Conservation (phyloP, 2,888 invertebrate genomes). For the Marasmarcha lunaedactyla region DNA sequence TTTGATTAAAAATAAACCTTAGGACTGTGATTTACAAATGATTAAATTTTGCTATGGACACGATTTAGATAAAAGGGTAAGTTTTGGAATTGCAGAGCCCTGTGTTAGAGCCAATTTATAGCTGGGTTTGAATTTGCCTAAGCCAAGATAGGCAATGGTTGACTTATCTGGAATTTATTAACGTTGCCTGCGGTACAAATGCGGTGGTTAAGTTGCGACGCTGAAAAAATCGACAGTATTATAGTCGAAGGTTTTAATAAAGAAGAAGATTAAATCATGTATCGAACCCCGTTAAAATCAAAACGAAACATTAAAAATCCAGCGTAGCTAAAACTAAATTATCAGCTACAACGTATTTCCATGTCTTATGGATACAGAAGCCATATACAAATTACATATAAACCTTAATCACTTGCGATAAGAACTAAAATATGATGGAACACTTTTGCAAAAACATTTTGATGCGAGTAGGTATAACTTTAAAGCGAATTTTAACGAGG, state of each 20-base stretch:
- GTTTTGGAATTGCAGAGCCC: slow-evolving; percentile 10
- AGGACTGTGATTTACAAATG: too few relatives aligned
- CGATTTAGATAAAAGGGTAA: too few relatives aligned
- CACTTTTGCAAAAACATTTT: slow-evolving; percentile 1
- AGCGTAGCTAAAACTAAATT: slow-evolving; percentile 46
- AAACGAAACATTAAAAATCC: too few relatives aligned
- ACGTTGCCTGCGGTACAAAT: slow-evolving; percentile 38
- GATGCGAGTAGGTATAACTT: too few relatives aligned
- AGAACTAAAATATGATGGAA: slow-evolving; percentile 3
- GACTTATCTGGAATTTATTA: slow-evolving; percentile 50
- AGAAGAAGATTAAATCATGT: too few relatives aligned
- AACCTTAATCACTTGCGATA: slow-evolving; percentile 7
- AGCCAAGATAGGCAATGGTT: slow-evolving; percentile 54
- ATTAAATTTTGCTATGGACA: too few relatives aligned
- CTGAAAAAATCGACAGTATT: slow-evolving; percentile 19
- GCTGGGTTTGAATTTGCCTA: slow-evolving; percentile 51
- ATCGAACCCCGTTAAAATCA: too few relatives aligned
- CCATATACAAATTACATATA: slow-evolving; percentile 20
- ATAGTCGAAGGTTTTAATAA: too few relatives aligned
- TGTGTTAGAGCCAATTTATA: slow-evolving; percentile 44
- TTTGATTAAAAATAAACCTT: too few relatives aligned
- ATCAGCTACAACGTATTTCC: slow-evolving; percentile 46
- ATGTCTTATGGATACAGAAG: slow-evolving; percentile 33
- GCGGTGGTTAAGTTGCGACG: slow-evolving; percentile 14
- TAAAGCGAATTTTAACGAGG: too few relatives aligned